phyloP scores from a whole-genome alignment of 2,888 invertebrate species.

The Chalcosyrphus nemorum region DNA sequence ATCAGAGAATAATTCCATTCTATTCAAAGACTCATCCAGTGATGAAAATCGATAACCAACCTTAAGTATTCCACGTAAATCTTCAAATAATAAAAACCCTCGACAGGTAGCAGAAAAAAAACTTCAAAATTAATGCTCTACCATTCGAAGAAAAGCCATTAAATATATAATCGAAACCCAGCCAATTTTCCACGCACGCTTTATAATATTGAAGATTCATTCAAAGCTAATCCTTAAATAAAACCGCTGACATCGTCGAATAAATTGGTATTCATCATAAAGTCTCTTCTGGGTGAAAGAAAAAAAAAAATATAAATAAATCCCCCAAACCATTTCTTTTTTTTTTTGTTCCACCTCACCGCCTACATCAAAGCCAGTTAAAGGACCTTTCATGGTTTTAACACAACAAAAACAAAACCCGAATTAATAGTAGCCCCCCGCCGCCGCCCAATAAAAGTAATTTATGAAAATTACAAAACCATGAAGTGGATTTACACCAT shows the following conservation, averaged over 20 bases:
- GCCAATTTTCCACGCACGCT: background rate
- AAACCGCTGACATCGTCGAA: conserved; percentile 2
- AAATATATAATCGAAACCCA: background rate
- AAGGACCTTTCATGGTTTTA: background rate
- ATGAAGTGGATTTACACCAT: conserved; percentile 76
- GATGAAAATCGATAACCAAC: background rate
- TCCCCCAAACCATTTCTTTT: background rate
- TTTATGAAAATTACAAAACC: conserved; percentile 80
- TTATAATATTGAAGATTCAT: background rate
- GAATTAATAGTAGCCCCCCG: conserved; percentile 4
- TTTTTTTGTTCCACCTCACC: background rate
- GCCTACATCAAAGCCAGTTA: background rate
- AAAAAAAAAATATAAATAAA: background rate
- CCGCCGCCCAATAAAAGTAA: conserved; percentile 78
- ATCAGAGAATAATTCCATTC: no score
- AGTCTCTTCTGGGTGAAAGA: background rate
- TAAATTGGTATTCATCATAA: conserved; percentile 27
- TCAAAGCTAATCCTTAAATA: conserved; percentile 8
- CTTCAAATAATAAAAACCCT: background rate
- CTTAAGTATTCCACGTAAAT: background rate
- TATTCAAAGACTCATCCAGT: no score
- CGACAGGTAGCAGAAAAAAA: background rate
- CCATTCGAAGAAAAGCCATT: background rate
- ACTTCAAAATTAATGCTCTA: background rate
- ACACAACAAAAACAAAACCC: background rate